phyloP scores from a whole-genome alignment of 2,888 invertebrate genomes.

The Agonopterix arenella region DNA sequence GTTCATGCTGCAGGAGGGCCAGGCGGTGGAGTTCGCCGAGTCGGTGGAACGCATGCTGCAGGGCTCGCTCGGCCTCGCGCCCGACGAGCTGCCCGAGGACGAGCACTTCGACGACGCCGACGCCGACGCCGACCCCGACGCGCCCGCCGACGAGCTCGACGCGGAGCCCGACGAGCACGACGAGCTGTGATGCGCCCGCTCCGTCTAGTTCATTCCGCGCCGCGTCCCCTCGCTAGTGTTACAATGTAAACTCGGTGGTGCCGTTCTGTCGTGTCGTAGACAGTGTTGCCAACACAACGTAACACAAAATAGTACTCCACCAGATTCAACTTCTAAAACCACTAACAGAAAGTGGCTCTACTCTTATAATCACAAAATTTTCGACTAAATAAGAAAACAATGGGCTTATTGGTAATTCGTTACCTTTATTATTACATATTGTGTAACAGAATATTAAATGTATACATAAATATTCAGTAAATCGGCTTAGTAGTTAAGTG shows the following conservation, averaged over 20 bases:
- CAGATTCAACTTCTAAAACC: too few relatives aligned
- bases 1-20: slow-evolving; percentile 84
- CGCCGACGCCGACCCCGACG: slow-evolving; percentile 15
- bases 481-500: too few relatives aligned
- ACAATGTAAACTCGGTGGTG: not conserved
- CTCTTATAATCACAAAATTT: too few relatives aligned
- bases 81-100: slow-evolving; percentile 75
- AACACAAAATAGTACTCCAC: too few relatives aligned
- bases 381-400: too few relatives aligned
- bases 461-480: too few relatives aligned
- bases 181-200: slow-evolving; percentile 6
- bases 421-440: too few relatives aligned
- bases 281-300: too few relatives aligned
- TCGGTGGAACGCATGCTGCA: slow-evolving; percentile 94
- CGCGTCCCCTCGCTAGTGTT: not conserved
- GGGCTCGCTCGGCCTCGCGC: slow-evolving; percentile 84
- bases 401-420: too few relatives aligned
- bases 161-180: slow-evolving; percentile 32
- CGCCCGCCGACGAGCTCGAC: slow-evolving; percentile 22
- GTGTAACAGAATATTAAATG: too few relatives aligned
- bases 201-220: not conserved
- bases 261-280: not conserved
- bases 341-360: too few relatives aligned
- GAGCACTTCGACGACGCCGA: slow-evolving; percentile 14
- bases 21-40: slow-evolving; percentile 87